A percentile compares a stretch with the other conserved stretches of the same genome.
Evolutionary conservation across 2,113 vertebrate genomes (phyloP).

Genomic region (Scatophagus argus): DNA sequence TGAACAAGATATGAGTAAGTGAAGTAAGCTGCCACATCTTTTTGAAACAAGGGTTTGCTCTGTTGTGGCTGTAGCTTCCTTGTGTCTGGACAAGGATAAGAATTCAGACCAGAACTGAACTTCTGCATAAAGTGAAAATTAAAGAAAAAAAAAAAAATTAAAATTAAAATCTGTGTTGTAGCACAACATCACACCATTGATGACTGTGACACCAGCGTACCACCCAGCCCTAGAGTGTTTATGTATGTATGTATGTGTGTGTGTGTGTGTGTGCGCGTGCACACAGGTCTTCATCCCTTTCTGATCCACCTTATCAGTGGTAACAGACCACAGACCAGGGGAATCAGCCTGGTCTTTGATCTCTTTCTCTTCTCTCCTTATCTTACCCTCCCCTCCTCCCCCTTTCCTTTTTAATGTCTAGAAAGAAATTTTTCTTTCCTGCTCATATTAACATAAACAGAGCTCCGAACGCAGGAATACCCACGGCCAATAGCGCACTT

Average conservation of each 20-base stretch:
- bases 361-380: conserved; percentile 28
- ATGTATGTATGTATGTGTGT: conserved; percentile 23
- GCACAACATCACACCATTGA: too few relatives aligned
- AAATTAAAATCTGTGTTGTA: too few relatives aligned
- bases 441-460: conserved; percentile 48
- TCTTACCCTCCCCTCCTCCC: conserved; percentile 18
- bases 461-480: conserved; percentile 30
- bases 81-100: too few relatives aligned
- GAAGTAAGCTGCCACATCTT: too few relatives aligned
- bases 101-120: too few relatives aligned
- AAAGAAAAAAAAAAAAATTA: too few relatives aligned
- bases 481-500: conserved; percentile 52
- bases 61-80: too few relatives aligned
- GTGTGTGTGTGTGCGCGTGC: not conserved
- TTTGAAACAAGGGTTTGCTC: too few relatives aligned
- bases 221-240: too few relatives aligned
- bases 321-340: conserved; percentile 67
- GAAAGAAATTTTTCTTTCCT: conserved; percentile 12
- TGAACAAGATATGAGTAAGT: too few relatives aligned
- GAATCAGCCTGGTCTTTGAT: conserved; percentile 64
- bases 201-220: too few relatives aligned
- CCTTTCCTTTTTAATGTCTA: not conserved
- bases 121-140: too few relatives aligned
- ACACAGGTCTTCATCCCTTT: conserved; percentile 8
- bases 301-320: conserved; percentile 76